Base-by-base conservation (phyloP, 1,140 invertebrate genomes). In the Macrotrachela quadricornifera region DNA sequence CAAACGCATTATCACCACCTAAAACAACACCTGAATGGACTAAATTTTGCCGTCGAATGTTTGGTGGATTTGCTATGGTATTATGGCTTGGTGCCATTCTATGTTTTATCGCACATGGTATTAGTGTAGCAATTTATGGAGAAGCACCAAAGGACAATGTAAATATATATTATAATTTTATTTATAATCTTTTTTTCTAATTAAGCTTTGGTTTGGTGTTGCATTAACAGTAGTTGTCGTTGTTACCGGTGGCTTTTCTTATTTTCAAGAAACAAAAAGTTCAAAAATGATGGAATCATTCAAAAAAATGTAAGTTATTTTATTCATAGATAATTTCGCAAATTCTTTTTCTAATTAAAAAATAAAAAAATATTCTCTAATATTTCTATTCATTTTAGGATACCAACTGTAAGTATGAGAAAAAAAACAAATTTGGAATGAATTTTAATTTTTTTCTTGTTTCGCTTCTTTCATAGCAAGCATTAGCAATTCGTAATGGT, bases 1-100 rank as follows among this genome's bases (percentile, higher is more conserved):
- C 50, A 30, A 57, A 57, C 30, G 51, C 48, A 6, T 52, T 59
- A 1, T 46, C 85, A 58, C 88, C 90, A 61, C 90, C 90, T 56
- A 87, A 85, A 75, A 83, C 83, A 61, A 94, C 87, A 30, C 87
- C 88, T 55, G 85, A 91, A 78, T 94, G 88, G 87, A 79, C 95
- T 46, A 95, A 92, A 72, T 95, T 95, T 76, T 85, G 83, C 73
- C 92, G 92, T 75, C 88, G 91, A 72, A 74, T 95, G 50, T 92
- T 95, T 72, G 88, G 88, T 61, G 90, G 91, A 63, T 95, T 96
- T 69, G 83, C 87, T 59, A 75, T 94, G 64, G 73, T 96, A 61
- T 74, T 96, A 58, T 96, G 91, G 91, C 84, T 91, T 71, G 90
- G 90, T 67, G 83, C 87, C 63, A 80, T 92, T 66, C 78, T 95